Percentiles rank a stretch among this genome's conserved stretches.
Evolutionary conservation across 1,140 invertebrate species (phyloP).

Genomic region (Oryctes rhinoceros): DNA sequence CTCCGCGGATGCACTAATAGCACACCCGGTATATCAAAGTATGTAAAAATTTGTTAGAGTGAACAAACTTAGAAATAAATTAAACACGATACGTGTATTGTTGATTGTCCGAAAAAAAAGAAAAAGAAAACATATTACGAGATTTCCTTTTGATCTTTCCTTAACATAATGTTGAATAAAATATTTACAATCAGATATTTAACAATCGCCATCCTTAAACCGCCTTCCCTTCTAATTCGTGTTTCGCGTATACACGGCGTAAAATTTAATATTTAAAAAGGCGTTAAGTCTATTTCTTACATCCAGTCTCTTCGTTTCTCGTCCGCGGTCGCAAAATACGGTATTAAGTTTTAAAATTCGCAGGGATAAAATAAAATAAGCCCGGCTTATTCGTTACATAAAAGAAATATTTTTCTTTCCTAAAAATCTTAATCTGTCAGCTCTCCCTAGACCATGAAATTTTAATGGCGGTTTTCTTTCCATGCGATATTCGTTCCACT

Average conservation of each 20-base stretch:
- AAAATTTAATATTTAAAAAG: constrained; percentile 15
- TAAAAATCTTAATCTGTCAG: constrained; percentile 36
- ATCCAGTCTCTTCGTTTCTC: constrained; percentile 1
- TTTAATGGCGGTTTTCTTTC: constrained; percentile 31
- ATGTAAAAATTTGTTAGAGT: too few species aligned
- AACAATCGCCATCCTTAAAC: background rate
- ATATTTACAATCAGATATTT: background rate
- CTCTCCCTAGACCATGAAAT: constrained; percentile 30
- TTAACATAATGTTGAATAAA: background rate
- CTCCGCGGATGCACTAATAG: too few species aligned
- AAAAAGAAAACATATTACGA: too few species aligned
- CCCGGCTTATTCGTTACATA: constrained; percentile 1
- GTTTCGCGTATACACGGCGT: background rate
- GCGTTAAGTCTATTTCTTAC: constrained; percentile 14
- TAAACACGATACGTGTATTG: too few species aligned
- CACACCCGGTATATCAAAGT: too few species aligned
- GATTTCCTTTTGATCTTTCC: too few species aligned
- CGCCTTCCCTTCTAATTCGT: background rate
- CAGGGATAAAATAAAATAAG: constrained; percentile 10
- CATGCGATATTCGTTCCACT: constrained; percentile 33
- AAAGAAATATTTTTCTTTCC: constrained; percentile 12
- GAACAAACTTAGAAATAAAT: too few species aligned
- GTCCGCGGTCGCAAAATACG: background rate
- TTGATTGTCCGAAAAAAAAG: too few species aligned
- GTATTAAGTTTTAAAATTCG: constrained; percentile 10